phyloP scores from a whole-genome alignment of 37 sponge, comb jelly and placozoan species.

The Mnemiopsis leidyi region DNA sequence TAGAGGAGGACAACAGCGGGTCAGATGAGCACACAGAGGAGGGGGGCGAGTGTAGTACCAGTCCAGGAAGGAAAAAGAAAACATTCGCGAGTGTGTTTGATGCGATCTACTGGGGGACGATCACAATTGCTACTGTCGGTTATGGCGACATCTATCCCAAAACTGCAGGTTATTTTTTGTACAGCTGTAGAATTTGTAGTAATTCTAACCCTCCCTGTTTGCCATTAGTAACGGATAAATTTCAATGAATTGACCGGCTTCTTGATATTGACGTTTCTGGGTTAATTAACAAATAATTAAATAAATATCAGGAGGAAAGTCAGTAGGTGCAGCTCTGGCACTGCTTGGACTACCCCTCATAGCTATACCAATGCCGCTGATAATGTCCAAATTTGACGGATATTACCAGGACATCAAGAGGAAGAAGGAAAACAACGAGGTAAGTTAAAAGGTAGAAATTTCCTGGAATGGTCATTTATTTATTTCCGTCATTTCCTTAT shows the following conservation, averaged over 20 bases:
- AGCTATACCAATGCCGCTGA: slow-evolving; percentile 46
- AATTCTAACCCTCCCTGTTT: neutral
- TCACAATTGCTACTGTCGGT: slow-evolving; percentile 38
- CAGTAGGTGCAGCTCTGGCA: slow-evolving; percentile 31
- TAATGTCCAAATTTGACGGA: slow-evolving; percentile 39
- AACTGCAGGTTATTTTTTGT: slow-evolving; percentile 3
- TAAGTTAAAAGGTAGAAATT: neutral
- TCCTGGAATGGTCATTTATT: no score
- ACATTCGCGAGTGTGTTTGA: slow-evolving; percentile 27
- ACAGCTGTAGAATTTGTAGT: neutral
- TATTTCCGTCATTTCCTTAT: no score
- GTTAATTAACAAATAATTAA: no score
- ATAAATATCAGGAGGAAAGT: slow-evolving; percentile 1
- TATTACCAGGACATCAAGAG: slow-evolving; percentile 11
- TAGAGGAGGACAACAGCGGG: neutral
- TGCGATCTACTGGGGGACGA: slow-evolving; percentile 42
- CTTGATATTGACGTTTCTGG: no score
- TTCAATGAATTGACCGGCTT: no score
- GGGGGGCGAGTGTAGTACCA: no score
- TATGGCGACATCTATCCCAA: slow-evolving; percentile 45
- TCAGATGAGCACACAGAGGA: neutral
- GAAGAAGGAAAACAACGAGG: slow-evolving; percentile 24
- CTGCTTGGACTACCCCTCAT: slow-evolving; percentile 37
- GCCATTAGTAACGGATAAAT: neutral
- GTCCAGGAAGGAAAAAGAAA: neutral